Evolutionary conservation across 2,888 invertebrate species (phyloP).

Genomic region (Eupithecia dodoneata): DNA sequence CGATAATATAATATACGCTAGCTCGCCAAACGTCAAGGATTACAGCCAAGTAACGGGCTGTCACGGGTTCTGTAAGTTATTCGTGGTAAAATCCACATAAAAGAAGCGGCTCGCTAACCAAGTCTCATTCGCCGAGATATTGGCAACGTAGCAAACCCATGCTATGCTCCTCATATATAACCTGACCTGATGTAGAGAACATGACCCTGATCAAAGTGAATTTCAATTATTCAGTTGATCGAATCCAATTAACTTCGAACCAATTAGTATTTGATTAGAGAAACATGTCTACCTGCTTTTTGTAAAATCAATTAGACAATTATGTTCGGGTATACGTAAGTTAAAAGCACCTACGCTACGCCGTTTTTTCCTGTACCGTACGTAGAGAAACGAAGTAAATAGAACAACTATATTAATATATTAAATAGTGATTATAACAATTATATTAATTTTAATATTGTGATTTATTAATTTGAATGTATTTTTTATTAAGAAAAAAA

Average conservation of each 20-base stretch:
- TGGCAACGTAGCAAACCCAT: slow-evolving; percentile 4
- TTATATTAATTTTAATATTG: no score
- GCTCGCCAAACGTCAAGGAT: neutral
- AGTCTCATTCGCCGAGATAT: neutral
- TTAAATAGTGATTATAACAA: no score
- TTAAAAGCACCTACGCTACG: no score
- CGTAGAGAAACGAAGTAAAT: neutral
- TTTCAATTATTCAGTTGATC: slow-evolving; percentile 16
- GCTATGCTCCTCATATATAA: neutral
- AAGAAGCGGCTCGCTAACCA: neutral
- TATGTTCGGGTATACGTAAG: neutral
- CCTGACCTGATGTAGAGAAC: slow-evolving; percentile 4
- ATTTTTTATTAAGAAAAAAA: neutral
- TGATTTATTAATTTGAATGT: no score
- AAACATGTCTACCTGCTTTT: neutral
- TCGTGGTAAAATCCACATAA: neutral
- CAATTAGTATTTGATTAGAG: slow-evolving; percentile 8
- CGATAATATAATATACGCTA: neutral
- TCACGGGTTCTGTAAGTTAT: neutral
- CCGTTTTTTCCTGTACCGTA: neutral
- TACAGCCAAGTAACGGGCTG: neutral
- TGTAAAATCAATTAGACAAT: neutral
- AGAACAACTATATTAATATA: neutral
- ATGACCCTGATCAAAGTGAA: slow-evolving; percentile 13
- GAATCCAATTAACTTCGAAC: slow-evolving; percentile 1